Base-by-base conservation (phyloP, 2,113 vertebrate genomes). In the Lepus europaeus region DNA sequence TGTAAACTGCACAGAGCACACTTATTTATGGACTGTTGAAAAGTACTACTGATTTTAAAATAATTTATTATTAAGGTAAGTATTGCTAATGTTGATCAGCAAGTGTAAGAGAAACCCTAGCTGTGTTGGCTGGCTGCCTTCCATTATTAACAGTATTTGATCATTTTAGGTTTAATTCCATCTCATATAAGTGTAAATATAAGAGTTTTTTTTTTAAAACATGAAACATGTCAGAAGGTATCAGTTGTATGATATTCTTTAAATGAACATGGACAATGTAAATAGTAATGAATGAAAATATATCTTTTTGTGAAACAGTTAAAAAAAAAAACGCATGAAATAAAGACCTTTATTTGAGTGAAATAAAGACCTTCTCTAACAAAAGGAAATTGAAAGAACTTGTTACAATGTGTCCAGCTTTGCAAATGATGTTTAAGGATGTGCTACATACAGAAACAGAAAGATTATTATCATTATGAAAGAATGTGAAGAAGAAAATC, bases 201-300 rank as follows among this genome's bases (percentile, higher is more conserved):
- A 95, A 93, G 64, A 29, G 79, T 36, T 97, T 89, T 85, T 92
- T 36, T 36, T 36, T 36, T 36, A 36, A 36, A 95, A 93, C 95
- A 93, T 89, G 89, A 97, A 89, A 96, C 74, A 93, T 72, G 87
- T 89, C 87, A 96, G 89, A 97, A 96, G 92, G 74, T 76, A 45
- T 98, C 97, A 98, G 97, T 96, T 98, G 96, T 98, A 98, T 97
- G 98, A 99, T 99, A 98, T 96, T 99, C 97, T 83, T 98, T 97
- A 98, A 97, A 97, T 98, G 97, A 98, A 96, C 97, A 96, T 89
- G 87, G 97, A 97, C 84, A 81, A 31, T 99, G 98, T 99, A 98
- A 97, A 98, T 97, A 97, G 88, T 83, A 59, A 45, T 45, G 45
- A 45, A 45, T 45, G 45, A 45, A 98, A 97, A 70, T 96, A 90